Percentiles rank a stretch among this genome's conserved stretches.
Conservation (phyloP, 1,140 invertebrate species). For the Samia ricini region DNA sequence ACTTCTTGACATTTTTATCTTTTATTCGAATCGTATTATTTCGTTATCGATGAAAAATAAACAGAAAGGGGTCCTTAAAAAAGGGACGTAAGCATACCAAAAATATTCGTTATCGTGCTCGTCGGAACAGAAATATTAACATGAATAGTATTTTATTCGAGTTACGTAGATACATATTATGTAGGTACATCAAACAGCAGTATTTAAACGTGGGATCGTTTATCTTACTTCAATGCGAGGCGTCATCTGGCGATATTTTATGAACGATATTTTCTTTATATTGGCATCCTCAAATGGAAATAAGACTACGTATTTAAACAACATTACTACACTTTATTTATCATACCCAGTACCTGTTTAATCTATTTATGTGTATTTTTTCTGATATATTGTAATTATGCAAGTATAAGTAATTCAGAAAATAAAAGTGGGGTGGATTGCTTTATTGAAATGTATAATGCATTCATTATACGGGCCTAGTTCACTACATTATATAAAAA, state of each 20-base stretch:
- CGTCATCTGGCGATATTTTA: background rate
- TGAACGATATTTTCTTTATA: background rate
- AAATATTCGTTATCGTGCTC: background rate
- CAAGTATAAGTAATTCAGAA: no score
- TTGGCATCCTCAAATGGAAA: background rate
- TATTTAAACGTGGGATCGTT: conserved; percentile 2
- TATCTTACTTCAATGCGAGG: background rate
- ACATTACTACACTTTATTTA: background rate
- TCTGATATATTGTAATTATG: no score
- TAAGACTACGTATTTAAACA: background rate
- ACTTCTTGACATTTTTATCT: background rate
- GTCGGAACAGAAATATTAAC: background rate
- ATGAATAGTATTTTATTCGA: background rate
- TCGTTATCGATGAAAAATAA: background rate
- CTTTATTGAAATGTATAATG: no score
- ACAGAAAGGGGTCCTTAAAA: background rate
- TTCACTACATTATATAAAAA: no score
- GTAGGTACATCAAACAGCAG: background rate
- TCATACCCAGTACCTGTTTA: background rate
- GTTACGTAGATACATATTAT: background rate
- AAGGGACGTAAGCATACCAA: background rate
- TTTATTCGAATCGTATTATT: no score
- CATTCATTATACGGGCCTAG: no score
- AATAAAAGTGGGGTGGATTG: no score
- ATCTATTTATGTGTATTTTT: background rate